Evolutionary conservation across 2,113 vertebrate genomes (phyloP).

Genomic region (Coptodon rendalli): DNA sequence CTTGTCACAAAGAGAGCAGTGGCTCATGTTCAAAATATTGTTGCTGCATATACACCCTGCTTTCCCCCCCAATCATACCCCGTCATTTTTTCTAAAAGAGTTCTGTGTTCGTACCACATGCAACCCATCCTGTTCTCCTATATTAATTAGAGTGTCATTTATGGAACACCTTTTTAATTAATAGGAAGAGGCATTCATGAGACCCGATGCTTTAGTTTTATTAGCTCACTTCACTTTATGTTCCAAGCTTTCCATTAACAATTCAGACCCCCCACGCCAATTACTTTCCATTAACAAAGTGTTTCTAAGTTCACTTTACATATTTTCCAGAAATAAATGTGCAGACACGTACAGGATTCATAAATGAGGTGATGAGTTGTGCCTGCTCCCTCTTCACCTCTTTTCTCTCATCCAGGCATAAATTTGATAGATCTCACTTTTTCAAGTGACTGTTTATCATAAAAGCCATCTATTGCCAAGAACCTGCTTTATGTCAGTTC

Average conservation of each 20-base stretch:
- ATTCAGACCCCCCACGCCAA: neutral
- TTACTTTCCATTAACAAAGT: conserved; percentile 10
- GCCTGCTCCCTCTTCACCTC: neutral
- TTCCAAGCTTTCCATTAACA: neutral
- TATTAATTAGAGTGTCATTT: conserved; percentile 19
- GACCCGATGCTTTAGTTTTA: neutral
- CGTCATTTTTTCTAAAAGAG: neutral
- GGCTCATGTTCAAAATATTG: neutral
- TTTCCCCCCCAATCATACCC: neutral
- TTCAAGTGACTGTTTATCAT: conserved; percentile 2
- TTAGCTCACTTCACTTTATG: neutral
- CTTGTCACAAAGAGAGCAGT: neutral
- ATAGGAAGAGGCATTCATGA: neutral
- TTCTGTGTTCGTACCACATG: neutral
- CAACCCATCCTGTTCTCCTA: neutral
- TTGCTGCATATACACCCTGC: neutral
- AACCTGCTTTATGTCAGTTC: neutral
- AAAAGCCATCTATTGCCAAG: neutral
- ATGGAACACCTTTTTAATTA: neutral
- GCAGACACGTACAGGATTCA: neutral
- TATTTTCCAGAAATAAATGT: neutral
- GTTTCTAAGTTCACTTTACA: neutral
- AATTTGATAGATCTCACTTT: conserved; percentile 21
- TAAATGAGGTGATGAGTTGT: neutral
- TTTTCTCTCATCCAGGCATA: neutral